These are phyloP conservation scores for Enteromius afrohamiltoni DNA, from an alignment of 2,797 vertebrate species.

Conservation along the genomic window DNA sequence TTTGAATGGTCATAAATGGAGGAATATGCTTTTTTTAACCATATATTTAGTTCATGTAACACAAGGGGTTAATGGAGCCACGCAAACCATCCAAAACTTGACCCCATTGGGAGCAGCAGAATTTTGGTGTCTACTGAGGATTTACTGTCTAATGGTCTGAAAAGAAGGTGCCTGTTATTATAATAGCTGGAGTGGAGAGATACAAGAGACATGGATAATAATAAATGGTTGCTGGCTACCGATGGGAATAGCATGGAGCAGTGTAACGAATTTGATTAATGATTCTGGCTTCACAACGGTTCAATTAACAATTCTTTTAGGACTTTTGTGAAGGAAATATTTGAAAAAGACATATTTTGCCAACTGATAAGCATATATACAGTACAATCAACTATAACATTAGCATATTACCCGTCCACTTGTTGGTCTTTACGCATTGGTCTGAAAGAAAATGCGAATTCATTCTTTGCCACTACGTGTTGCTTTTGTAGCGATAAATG, in stretches of 20 bases:
- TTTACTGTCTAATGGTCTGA: conserved; percentile 8
- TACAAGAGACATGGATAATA: not conserved
- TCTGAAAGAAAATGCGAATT: too few species aligned
- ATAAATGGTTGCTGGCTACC: not conserved
- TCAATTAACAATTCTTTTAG: not conserved
- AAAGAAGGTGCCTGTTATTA: conserved; percentile 7
- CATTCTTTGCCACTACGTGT: too few species aligned
- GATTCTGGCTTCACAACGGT: not conserved
- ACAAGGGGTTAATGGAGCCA: not conserved
- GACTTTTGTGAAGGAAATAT: not conserved
- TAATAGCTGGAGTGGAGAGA: conserved; percentile 1
- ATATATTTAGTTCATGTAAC: not conserved
- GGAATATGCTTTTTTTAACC: not conserved
- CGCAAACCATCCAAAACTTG: not conserved
- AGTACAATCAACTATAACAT: not conserved
- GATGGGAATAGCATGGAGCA: not conserved
- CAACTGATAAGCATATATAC: not conserved
- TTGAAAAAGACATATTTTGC: not conserved
- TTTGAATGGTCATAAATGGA: not conserved
- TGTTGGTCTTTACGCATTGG: too few species aligned
- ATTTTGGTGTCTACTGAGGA: not conserved
- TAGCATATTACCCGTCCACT: too few species aligned
- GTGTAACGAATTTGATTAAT: not conserved
- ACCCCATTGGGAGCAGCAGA: not conserved
- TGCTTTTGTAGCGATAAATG: too few species aligned